These are phyloP conservation scores for Microctonus brassicae DNA, from an alignment of 2,888 invertebrate species.

Conservation along the genomic window DNA sequence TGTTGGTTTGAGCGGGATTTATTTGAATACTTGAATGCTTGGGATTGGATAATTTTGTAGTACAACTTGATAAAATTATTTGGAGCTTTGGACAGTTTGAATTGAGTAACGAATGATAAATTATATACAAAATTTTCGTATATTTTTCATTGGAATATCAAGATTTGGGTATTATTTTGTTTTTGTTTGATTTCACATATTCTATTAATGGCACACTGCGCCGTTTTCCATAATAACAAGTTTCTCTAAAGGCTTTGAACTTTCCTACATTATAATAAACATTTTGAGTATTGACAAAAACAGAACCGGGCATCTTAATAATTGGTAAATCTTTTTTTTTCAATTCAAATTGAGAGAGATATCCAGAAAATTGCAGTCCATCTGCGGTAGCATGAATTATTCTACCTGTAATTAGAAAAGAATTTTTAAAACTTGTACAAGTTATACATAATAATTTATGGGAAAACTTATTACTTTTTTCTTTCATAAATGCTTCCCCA, in stretches of 20 bases:
- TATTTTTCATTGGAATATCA: too few species aligned
- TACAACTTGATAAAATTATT: too few species aligned
- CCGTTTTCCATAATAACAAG: neutral
- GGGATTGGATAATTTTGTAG: too few species aligned
- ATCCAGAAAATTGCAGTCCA: neutral
- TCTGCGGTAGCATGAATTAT: neutral
- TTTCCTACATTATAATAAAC: neutral
- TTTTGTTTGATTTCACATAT: neutral
- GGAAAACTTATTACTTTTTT: constrained; percentile 84
- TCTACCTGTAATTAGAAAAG: neutral
- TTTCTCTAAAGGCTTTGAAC: neutral
- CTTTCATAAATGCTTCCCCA: constrained; percentile 80
- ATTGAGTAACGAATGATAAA: too few species aligned
- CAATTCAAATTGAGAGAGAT: neutral
- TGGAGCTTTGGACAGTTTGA: too few species aligned
- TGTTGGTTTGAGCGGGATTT: too few species aligned
- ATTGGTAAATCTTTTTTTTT: neutral
- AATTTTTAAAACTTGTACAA: too few species aligned
- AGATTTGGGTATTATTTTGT: too few species aligned
- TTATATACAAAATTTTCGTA: too few species aligned
- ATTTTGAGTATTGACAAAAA: neutral
- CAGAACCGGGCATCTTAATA: neutral
- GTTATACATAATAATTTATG: too few species aligned
- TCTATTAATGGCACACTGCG: neutral
- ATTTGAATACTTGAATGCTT: too few species aligned